A percentile compares a stretch with the other conserved stretches of the same genome.
Evolutionary conservation across 2,113 vertebrate species (phyloP).

Genomic region (Bagarius yarrelli): DNA sequence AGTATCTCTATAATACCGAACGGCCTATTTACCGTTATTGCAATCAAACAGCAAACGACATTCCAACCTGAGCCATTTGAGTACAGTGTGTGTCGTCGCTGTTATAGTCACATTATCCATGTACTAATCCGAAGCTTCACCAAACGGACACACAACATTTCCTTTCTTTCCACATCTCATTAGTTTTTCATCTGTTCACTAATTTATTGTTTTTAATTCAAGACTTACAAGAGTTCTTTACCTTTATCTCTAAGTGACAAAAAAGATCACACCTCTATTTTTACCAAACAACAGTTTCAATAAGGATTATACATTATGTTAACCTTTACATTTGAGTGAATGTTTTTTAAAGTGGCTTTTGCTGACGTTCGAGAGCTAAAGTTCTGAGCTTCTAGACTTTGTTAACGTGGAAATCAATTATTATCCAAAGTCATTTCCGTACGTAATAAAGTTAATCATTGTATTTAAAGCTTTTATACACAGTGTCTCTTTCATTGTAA

Average conservation of each 20-base stretch:
- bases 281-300: constrained; percentile 13
- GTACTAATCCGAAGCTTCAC: not conserved
- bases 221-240: not conserved
- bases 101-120: constrained; percentile 22
- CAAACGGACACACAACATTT: not conserved
- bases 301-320: constrained; percentile 29
- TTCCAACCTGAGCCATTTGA: constrained; percentile 40
- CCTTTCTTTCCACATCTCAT: not conserved
- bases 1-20: not conserved
- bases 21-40: constrained; percentile 17
- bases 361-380: constrained; percentile 41
- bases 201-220: not conserved
- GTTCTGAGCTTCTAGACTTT: constrained; percentile 23
- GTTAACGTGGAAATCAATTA: not conserved
- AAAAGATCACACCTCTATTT: not conserved
- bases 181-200: not conserved
- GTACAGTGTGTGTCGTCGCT: constrained; percentile 27
- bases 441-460: not conserved
- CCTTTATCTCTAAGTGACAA: not conserved
- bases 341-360: constrained; percentile 32
- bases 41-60: constrained; percentile 25
- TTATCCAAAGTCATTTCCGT: not conserved
- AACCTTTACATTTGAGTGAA: constrained; percentile 3
- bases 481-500: too few species aligned
- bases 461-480: too few species aligned